Evolutionary conservation across 2,113 vertebrate species (phyloP).

Genomic region (Podocnemis expansa): DNA sequence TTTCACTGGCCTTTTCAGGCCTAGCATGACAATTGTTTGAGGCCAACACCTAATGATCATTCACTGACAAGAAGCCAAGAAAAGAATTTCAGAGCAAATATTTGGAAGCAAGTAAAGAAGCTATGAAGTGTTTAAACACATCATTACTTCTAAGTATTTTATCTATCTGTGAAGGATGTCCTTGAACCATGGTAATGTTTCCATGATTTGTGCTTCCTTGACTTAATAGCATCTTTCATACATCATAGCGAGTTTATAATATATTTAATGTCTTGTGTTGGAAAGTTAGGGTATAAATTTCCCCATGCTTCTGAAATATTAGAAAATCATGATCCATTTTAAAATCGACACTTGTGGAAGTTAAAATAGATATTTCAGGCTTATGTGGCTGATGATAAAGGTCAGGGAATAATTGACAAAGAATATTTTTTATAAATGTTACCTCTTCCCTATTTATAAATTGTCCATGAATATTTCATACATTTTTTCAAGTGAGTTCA

Average conservation of each 20-base stretch:
- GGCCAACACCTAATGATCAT: not conserved
- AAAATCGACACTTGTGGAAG: not conserved
- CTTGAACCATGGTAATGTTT: not conserved
- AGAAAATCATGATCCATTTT: not conserved
- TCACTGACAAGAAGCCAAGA: not conserved
- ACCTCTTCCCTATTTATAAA: not conserved
- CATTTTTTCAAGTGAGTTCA: not conserved
- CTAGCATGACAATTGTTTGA: not conserved
- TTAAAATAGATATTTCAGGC: not conserved
- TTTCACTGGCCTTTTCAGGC: too few species aligned
- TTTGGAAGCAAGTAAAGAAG: not conserved
- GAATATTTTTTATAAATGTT: not conserved
- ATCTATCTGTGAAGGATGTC: not conserved
- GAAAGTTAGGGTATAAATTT: not conserved
- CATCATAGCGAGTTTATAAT: not conserved
- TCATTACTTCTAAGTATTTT: not conserved
- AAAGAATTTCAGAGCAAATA: not conserved
- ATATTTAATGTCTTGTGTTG: not conserved
- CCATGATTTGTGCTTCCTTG: not conserved
- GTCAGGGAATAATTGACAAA: not conserved
- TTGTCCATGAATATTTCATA: not conserved
- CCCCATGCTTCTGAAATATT: not conserved
- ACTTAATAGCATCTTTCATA: not conserved
- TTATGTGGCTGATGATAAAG: not conserved
- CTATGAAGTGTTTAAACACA: not conserved